Evolutionary conservation across 2,888 invertebrate species (phyloP).

Genomic region (Aspidapion aeneum): DNA sequence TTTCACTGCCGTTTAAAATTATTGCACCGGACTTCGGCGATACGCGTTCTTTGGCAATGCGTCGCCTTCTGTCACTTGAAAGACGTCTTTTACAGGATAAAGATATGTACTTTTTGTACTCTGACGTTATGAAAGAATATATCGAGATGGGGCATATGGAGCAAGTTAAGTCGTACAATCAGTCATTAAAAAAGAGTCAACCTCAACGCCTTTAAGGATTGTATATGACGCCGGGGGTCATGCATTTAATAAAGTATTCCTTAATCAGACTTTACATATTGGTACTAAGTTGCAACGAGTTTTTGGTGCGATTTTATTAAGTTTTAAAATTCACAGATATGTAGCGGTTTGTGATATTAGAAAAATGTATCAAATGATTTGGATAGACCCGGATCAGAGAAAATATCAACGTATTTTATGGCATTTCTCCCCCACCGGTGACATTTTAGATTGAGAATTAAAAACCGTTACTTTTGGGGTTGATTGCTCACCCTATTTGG

Average conservation of each 20-base stretch:
- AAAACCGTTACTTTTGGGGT: neutral
- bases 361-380: neutral
- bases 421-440: neutral
- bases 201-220: slow-evolving; percentile 1
- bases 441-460: neutral
- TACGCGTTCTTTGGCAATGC: slow-evolving; percentile 1
- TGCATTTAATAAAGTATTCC: neutral
- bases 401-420: neutral
- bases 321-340: neutral
- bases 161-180: no score
- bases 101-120: neutral
- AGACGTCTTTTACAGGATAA: neutral
- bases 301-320: neutral
- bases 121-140: neutral
- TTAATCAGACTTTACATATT: slow-evolving; percentile 1
- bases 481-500: neutral
- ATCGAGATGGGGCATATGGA: neutral
- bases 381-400: neutral
- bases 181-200: no score
- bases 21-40: neutral
- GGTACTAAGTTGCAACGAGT: neutral
- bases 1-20: slow-evolving; percentile 1
- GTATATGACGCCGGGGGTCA: slow-evolving; percentile 5
- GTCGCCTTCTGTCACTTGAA: neutral
- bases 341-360: neutral